These are phyloP conservation scores for Platyscapa corneri DNA, from an alignment of 1,140 invertebrate genomes.

Conservation along the genomic window DNA sequence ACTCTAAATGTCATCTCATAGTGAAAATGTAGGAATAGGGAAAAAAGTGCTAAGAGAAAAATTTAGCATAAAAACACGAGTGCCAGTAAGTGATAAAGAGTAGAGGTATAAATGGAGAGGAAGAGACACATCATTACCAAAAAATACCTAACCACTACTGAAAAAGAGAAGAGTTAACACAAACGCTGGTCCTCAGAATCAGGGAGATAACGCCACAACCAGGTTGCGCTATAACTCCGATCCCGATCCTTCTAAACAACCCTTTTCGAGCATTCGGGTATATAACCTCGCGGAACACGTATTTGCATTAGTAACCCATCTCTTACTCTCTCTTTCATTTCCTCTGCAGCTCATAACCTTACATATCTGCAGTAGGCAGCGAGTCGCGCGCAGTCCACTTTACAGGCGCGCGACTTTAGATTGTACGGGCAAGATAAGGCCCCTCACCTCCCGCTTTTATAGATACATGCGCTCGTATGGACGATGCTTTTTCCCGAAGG, in stretches of 20 bases:
- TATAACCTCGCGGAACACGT: conserved; percentile 68
- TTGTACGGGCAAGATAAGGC: conserved; percentile 68
- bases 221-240: not conserved
- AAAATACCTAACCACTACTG: not conserved
- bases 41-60: not conserved
- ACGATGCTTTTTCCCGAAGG: conserved; percentile 11
- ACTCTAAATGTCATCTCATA: too few relatives aligned
- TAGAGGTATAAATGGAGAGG: not conserved
- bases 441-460: conserved; percentile 26
- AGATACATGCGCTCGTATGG: not conserved
- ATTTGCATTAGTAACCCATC: conserved; percentile 55
- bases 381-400: conserved; percentile 10
- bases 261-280: conserved; percentile 42
- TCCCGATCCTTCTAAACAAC: not conserved
- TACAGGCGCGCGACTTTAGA: conserved; percentile 60
- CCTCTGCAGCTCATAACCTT: conserved; percentile 16
- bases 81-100: not conserved
- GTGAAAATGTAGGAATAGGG: too few relatives aligned
- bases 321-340: conserved; percentile 52
- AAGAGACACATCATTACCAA: not conserved
- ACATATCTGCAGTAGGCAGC: not conserved
- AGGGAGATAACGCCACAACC: not conserved
- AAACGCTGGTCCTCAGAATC: not conserved
- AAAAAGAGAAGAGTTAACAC: not conserved
- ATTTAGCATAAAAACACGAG: not conserved